phyloP scores from a whole-genome alignment of 2,888 invertebrate genomes.

The Acanthosepion esculentum region DNA sequence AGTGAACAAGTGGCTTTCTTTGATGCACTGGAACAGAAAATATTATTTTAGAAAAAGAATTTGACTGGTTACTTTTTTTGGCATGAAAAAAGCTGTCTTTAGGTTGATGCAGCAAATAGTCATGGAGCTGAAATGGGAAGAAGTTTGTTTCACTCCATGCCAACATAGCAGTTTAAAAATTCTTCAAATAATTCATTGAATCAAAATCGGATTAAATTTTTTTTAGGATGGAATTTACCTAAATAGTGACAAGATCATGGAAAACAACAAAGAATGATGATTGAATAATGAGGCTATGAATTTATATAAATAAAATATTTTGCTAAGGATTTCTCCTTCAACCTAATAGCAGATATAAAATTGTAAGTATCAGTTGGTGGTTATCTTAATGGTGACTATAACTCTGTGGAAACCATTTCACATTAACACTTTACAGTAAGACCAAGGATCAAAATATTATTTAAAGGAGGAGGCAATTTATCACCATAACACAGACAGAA shows the following conservation, averaged over 20 bases:
- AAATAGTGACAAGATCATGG: neutral
- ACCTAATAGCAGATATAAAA: neutral
- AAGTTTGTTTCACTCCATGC: too few species aligned
- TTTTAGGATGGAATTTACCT: neutral
- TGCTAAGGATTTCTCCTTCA: neutral
- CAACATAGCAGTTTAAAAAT: too few species aligned
- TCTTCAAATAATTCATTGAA: neutral
- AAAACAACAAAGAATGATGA: neutral
- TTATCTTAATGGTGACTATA: neutral
- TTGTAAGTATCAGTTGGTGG: neutral
- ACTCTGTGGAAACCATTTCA: neutral
- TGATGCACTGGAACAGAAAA: too few species aligned
- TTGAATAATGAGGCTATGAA: neutral
- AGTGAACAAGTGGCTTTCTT: too few species aligned
- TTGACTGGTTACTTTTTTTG: too few species aligned
- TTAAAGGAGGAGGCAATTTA: neutral
- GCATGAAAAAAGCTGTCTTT: too few species aligned
- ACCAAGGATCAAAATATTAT: neutral
- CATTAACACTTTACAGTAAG: neutral
- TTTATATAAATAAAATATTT: neutral
- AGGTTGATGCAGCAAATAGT: too few species aligned
- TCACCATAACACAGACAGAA: neutral
- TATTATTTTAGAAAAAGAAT: too few species aligned
- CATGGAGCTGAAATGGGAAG: too few species aligned
- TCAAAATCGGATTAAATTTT: neutral